Conservation (phyloP, 2,113 vertebrate genomes). For the Pteropus alecto region DNA sequence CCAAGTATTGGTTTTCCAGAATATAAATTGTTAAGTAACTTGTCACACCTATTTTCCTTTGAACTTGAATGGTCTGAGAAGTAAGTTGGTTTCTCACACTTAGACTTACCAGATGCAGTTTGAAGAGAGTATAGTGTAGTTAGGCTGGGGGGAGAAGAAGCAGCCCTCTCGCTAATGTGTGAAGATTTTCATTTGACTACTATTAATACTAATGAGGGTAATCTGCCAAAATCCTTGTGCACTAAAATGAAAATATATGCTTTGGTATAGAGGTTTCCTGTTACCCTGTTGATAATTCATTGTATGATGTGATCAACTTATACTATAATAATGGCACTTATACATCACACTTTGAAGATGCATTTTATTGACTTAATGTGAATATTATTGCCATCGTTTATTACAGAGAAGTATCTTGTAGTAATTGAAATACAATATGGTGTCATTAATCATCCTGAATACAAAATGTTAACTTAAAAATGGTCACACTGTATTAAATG, state of each 20-base stretch:
- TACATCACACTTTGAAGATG: slow-evolving; percentile 83
- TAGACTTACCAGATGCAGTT: neutral
- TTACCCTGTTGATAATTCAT: slow-evolving; percentile 72
- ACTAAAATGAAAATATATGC: slow-evolving; percentile 32
- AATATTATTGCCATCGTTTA: slow-evolving; percentile 86
- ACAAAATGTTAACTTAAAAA: slow-evolving; percentile 83
- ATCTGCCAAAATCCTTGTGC: slow-evolving; percentile 23
- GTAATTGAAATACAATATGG: slow-evolving; percentile 87
- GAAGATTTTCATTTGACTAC: slow-evolving; percentile 46
- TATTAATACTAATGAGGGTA: slow-evolving; percentile 53
- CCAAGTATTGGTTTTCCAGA: slow-evolving; percentile 23
- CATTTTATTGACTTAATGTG: slow-evolving; percentile 87
- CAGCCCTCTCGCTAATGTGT: neutral
- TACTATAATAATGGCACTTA: slow-evolving; percentile 78
- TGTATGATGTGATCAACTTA: slow-evolving; percentile 72
- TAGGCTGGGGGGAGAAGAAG: neutral
- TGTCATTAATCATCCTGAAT: slow-evolving; percentile 83
- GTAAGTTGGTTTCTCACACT: neutral
- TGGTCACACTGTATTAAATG: slow-evolving; percentile 82
- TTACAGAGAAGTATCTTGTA: slow-evolving; percentile 80
- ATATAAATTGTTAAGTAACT: neutral
- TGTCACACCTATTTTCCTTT: neutral
- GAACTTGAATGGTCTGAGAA: neutral
- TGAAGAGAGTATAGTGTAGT: neutral
- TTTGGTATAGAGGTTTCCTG: slow-evolving; percentile 62